Percentiles rank a stretch among this genome's conserved stretches.
phyloP scores from a whole-genome alignment of 2,797 vertebrate genomes.

The Lacerta agilis region DNA sequence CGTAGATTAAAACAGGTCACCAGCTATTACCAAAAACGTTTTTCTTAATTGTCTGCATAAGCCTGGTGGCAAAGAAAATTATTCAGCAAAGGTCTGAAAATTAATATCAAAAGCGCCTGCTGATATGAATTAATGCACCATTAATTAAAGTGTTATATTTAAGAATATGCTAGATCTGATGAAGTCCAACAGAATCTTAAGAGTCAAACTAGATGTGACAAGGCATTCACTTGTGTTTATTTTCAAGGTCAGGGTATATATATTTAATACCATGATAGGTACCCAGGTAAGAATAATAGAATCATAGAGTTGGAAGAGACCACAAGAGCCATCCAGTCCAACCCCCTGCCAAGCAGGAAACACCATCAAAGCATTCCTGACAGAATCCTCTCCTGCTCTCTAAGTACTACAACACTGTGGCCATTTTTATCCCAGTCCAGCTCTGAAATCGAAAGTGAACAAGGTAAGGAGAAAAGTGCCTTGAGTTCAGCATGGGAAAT shows the following conservation, averaged over 20 bases:
- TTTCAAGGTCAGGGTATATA: background rate
- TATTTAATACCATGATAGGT: background rate
- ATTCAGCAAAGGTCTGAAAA: no score
- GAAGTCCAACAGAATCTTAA: background rate
- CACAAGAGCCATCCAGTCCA: no score
- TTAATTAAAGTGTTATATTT: background rate
- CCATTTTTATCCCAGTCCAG: background rate
- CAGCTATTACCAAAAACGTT: no score
- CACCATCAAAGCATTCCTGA: no score
- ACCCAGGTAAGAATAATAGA: background rate
- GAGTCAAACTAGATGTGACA: background rate
- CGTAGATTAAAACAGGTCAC: no score
- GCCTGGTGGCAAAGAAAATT: no score
- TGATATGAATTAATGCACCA: background rate
- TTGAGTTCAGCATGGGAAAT: background rate
- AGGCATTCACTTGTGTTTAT: background rate
- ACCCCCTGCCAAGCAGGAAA: no score
- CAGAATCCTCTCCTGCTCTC: background rate
- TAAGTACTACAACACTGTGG: no score
- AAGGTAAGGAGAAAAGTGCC: background rate
- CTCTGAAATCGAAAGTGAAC: background rate
- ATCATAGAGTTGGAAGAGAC: no score
- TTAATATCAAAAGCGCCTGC: no score
- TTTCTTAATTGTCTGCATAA: no score
- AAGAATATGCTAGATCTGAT: background rate